Percentiles rank a stretch among this genome's conserved stretches.
phyloP scores from a whole-genome alignment of 2,888 invertebrate species.

The Drosophila ezoana region DNA sequence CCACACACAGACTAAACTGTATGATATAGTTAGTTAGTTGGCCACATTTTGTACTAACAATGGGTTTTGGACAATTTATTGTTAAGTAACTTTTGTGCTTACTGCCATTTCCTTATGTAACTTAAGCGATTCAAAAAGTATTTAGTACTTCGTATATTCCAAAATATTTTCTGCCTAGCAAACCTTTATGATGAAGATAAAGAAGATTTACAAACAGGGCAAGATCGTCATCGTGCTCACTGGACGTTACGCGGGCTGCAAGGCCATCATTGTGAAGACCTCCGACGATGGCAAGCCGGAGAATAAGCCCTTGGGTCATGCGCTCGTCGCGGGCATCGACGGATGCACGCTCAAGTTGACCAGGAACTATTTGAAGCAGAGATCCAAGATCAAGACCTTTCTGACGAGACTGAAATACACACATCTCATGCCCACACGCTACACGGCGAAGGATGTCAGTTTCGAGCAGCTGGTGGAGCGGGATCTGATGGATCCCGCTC shows the following conservation, averaged over 20 bases:
- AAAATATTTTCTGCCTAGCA: no score
- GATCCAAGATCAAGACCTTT: slow-evolving; percentile 99
- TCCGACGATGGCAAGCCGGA: slow-evolving; percentile 98
- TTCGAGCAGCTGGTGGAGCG: slow-evolving; percentile 93
- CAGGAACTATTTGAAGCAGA: slow-evolving; percentile 95
- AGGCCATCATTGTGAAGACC: slow-evolving; percentile 97
- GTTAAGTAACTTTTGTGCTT: no score
- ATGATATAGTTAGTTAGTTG: no score
- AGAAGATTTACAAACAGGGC: slow-evolving; percentile 99
- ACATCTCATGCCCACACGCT: slow-evolving; percentile 97
- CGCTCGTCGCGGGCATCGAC: slow-evolving; percentile 98
- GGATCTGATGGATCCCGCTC: slow-evolving; percentile 97
- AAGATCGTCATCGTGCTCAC: slow-evolving; percentile 99
- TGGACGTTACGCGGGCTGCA: slow-evolving; percentile 99
- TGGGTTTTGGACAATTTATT: no score
- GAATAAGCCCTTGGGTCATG: slow-evolving; percentile 96
- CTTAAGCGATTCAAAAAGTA: no score
- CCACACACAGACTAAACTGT: no score
- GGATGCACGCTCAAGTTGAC: slow-evolving; percentile 98
- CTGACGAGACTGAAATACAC: slow-evolving; percentile 96
- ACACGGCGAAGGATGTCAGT: slow-evolving; percentile 96
- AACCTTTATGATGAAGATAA: slow-evolving; percentile 88
- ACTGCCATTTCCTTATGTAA: no score
- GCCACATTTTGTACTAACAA: no score
- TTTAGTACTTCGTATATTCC: no score